Evolutionary conservation across 2,888 invertebrate genomes (phyloP).

Genomic region (Pachymerium ferrugineum): DNA sequence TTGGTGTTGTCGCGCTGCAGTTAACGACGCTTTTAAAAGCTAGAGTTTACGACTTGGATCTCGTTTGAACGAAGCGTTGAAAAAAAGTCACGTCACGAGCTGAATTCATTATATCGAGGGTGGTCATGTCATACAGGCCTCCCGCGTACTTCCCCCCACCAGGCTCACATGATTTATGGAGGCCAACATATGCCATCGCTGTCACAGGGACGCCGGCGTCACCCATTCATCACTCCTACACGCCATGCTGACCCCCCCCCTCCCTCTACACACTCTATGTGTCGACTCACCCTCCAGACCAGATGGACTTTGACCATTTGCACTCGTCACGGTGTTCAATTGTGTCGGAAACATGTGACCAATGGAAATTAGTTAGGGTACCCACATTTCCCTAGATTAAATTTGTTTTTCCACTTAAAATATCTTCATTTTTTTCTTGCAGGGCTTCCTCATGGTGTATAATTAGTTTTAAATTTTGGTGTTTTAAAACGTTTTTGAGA

Average conservation of each 20-base stretch:
- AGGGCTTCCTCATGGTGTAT: no score
- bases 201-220: constrained; percentile 13
- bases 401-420: neutral
- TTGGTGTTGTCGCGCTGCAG: constrained; percentile 1
- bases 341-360: neutral
- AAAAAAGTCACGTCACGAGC: neutral
- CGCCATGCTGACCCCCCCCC: neutral
- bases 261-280: neutral
- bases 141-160: constrained; percentile 1
- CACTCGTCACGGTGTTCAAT: constrained; percentile 13
- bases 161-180: constrained; percentile 2
- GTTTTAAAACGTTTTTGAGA: no score
- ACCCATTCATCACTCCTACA: constrained; percentile 13
- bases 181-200: constrained; percentile 11
- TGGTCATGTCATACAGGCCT: constrained; percentile 4
- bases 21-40: constrained; percentile 9
- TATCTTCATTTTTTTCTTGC: no score
- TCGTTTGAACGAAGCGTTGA: neutral
- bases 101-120: neutral
- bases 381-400: neutral
- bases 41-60: neutral
- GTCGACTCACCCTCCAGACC: neutral
- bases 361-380: neutral
- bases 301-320: constrained; percentile 13
- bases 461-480: no score